Percentiles rank a stretch among this genome's conserved stretches.
phyloP scores from a whole-genome alignment of 1,140 invertebrate genomes.

The Hyphantria cunea region DNA sequence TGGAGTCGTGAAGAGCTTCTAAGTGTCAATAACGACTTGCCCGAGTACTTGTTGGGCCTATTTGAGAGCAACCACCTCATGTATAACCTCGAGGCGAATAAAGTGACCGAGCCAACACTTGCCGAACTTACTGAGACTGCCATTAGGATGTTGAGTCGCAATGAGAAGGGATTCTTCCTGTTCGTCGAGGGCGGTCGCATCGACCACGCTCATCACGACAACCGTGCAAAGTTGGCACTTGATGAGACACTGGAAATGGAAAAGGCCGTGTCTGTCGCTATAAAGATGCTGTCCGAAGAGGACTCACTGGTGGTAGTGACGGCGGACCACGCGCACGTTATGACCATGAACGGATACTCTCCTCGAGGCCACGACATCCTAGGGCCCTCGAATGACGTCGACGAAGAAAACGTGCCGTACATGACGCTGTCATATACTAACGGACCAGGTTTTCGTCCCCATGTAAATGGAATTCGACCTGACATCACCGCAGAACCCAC shows the following conservation, averaged over 20 bases:
- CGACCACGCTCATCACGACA: neutral
- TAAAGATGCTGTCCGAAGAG: constrained; percentile 78
- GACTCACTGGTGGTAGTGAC: constrained; percentile 88
- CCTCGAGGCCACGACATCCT: constrained; percentile 81
- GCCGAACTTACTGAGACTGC: constrained; percentile 88
- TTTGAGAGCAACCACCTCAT: constrained; percentile 71
- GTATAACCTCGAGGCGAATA: constrained; percentile 69
- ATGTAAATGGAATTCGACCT: constrained; percentile 59
- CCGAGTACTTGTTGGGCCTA: constrained; percentile 83
- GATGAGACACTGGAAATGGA: constrained; percentile 84
- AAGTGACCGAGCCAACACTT: constrained; percentile 86
- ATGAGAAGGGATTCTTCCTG: neutral
- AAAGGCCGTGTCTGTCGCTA: constrained; percentile 78
- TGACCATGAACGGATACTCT: constrained; percentile 86
- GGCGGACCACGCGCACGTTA: constrained; percentile 87
- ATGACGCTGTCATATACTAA: constrained; percentile 88
- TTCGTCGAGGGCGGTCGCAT: constrained; percentile 2
- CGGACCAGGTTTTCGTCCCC: constrained; percentile 84
- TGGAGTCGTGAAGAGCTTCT: constrained; percentile 85
- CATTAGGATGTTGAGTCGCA: neutral
- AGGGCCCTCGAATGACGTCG: constrained; percentile 80
- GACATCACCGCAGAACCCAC: constrained; percentile 55
- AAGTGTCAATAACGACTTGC: constrained; percentile 52
- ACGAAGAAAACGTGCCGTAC: constrained; percentile 82
- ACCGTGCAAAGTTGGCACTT: constrained; percentile 83